Evolutionary conservation across 2,888 invertebrate genomes (phyloP).

Genomic region (Amiota communis): DNA sequence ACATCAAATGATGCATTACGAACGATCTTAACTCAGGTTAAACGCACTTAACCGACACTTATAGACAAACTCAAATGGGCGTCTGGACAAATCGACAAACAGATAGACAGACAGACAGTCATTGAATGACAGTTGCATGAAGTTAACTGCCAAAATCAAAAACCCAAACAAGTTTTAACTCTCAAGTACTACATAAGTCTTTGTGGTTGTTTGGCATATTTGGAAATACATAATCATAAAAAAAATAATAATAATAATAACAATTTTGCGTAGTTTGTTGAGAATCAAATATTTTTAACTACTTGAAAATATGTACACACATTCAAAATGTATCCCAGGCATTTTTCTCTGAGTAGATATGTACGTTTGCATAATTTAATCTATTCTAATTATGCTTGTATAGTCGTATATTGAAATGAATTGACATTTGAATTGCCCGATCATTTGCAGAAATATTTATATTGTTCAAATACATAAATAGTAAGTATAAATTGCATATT

Average conservation of each 20-base stretch:
- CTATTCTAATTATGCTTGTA: neutral
- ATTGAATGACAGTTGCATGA: neutral
- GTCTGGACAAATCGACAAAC: slow-evolving; percentile 51
- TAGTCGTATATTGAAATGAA: slow-evolving; percentile 52
- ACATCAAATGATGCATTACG: slow-evolving; percentile 52
- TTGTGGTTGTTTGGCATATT: slow-evolving; percentile 44
- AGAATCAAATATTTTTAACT: neutral
- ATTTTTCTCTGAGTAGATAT: no score
- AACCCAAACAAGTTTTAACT: slow-evolving; percentile 26
- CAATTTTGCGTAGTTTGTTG: slow-evolving; percentile 53
- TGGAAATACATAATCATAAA: slow-evolving; percentile 59
- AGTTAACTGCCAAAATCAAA: neutral
- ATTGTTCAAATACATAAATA: neutral
- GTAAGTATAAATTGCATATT: neutral
- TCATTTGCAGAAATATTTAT: slow-evolving; percentile 62
- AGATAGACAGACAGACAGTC: neutral
- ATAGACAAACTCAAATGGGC: slow-evolving; percentile 61
- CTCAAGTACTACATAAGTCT: no score
- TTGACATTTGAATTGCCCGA: slow-evolving; percentile 66
- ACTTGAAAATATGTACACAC: slow-evolving; percentile 31
- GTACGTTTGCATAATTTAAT: no score
- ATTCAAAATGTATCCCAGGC: no score
- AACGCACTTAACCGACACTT: slow-evolving; percentile 67
- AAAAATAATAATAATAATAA: slow-evolving; percentile 42
- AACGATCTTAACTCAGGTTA: slow-evolving; percentile 52